Evolutionary conservation across 2,797 vertebrate species (phyloP).

Genomic region (Amniataba percoides): DNA sequence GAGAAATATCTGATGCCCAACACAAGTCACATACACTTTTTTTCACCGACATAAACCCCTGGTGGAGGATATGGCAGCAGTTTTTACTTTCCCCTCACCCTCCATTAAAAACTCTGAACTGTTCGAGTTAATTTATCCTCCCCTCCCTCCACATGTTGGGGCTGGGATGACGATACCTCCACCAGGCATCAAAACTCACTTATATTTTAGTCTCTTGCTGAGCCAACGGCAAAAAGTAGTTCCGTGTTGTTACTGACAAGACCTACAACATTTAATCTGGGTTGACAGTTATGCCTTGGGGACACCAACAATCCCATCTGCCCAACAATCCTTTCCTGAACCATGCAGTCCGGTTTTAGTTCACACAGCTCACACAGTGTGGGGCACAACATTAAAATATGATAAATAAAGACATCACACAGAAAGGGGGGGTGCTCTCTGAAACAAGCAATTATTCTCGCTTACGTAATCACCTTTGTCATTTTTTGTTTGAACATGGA

Average conservation of each 20-base stretch:
- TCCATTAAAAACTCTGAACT: conserved; percentile 41
- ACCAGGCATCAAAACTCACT: conserved; percentile 13
- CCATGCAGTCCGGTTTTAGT: conserved; percentile 38
- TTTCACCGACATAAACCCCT: neutral
- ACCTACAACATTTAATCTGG: conserved; percentile 34
- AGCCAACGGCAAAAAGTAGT: conserved; percentile 26
- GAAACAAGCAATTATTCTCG: conserved; percentile 21
- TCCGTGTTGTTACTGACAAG: conserved; percentile 40
- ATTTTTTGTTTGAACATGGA: conserved; percentile 27
- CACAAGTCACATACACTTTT: conserved; percentile 6
- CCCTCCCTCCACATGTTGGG: conserved; percentile 1
- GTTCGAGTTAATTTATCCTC: conserved; percentile 6
- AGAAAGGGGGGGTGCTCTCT: neutral
- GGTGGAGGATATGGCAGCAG: conserved; percentile 24
- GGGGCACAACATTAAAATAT: conserved; percentile 52
- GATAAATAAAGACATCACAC: conserved; percentile 10
- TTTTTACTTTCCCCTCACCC: conserved; percentile 23
- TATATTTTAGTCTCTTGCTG: conserved; percentile 39
- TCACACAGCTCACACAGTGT: conserved; percentile 17
- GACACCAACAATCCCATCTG: conserved; percentile 42
- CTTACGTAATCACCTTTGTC: conserved; percentile 48
- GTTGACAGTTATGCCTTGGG: conserved; percentile 31
- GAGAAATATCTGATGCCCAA: conserved; percentile 18
- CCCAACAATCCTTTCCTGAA: conserved; percentile 26
- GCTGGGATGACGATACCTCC: conserved; percentile 5